Evolutionary conservation across 2,113 vertebrate genomes (phyloP).

Genomic region (Bambusicola thoracicus): DNA sequence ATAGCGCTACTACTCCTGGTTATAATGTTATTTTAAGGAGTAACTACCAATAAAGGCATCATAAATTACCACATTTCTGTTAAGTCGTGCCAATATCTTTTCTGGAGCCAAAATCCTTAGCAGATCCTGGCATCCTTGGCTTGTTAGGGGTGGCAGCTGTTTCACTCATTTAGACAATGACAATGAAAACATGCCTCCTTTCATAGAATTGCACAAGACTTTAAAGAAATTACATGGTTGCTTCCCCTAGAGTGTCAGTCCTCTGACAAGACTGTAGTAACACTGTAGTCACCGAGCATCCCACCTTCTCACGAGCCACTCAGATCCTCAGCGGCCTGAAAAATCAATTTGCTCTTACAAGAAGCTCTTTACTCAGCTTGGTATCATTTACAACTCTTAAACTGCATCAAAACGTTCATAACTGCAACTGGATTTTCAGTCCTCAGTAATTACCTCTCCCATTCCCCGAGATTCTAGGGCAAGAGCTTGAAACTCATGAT

Average conservation of each 20-base stretch:
- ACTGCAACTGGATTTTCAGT: background rate
- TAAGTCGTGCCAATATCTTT: background rate
- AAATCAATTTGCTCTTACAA: background rate
- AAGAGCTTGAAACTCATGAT: conserved; percentile 99
- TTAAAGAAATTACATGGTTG: background rate
- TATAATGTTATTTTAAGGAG: background rate
- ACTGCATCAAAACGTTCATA: background rate
- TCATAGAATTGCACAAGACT: background rate
- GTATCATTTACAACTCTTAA: background rate
- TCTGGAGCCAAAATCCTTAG: background rate
- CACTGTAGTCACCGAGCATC: background rate
- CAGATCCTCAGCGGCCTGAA: background rate
- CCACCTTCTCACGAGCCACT: background rate
- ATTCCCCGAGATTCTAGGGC: conserved; percentile 98
- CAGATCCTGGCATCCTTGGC: background rate
- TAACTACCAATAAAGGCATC: background rate
- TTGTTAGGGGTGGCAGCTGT: background rate
- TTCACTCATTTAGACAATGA: background rate
- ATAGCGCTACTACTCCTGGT: background rate
- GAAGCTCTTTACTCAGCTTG: background rate
- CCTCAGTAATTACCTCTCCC: conserved; percentile 90
- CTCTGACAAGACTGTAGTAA: background rate
- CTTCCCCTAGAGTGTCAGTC: background rate
- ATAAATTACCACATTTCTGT: background rate
- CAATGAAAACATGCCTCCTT: background rate